phyloP scores from a whole-genome alignment of 2,113 vertebrate species.

The Laticauda colubrina region DNA sequence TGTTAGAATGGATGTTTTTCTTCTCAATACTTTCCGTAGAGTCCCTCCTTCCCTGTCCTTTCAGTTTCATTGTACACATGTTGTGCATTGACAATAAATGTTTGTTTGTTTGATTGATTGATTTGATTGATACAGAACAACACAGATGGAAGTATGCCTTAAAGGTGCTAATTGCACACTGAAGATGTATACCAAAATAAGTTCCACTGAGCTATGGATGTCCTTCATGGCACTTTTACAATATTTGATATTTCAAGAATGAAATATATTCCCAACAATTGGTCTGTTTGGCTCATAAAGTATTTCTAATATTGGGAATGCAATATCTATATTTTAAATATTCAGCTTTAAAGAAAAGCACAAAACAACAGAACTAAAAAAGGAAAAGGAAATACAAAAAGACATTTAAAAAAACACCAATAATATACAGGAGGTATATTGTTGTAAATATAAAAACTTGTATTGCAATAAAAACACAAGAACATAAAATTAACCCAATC shows the following conservation, averaged over 20 bases:
- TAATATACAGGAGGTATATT: neutral
- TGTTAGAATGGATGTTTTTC: slow-evolving; percentile 30
- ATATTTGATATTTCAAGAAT: neutral
- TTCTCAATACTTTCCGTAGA: neutral
- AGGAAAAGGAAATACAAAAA: neutral
- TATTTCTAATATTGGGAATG: neutral
- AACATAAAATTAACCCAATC: neutral
- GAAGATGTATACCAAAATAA: neutral
- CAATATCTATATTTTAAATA: neutral
- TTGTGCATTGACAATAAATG: too few species aligned
- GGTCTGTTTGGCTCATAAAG: neutral
- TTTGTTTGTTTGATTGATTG: too few species aligned
- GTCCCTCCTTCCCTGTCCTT: slow-evolving; percentile 23
- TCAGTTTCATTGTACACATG: too few species aligned
- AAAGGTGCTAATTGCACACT: slow-evolving; percentile 8
- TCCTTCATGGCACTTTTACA: neutral
- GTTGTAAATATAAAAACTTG: neutral
- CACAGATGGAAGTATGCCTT: neutral
- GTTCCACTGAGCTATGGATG: neutral
- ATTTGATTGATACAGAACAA: slow-evolving; percentile 18
- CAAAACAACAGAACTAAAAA: neutral
- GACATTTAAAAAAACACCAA: neutral
- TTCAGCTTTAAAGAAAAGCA: neutral
- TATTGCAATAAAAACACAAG: neutral
- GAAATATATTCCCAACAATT: neutral